Percentiles rank a stretch among this genome's conserved stretches.
Conservation (phyloP, 2,113 vertebrate species). For the Dinomys branickii region DNA sequence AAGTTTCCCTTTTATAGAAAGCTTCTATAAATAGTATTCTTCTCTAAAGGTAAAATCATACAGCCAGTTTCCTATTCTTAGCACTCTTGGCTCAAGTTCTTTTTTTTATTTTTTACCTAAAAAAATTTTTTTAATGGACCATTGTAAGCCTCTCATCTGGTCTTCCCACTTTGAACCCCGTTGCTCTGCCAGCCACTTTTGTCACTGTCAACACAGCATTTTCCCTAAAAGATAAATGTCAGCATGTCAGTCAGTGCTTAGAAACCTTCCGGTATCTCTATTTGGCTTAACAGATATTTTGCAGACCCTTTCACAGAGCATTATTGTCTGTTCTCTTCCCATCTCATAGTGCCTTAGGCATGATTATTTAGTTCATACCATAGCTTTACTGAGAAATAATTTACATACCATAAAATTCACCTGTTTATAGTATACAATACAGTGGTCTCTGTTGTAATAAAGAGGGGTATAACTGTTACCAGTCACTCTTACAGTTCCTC, state of each 20-base stretch:
- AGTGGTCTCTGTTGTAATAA: slow-evolving; percentile 11
- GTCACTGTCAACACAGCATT: not conserved
- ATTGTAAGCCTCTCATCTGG: not conserved
- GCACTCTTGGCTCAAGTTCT: not conserved
- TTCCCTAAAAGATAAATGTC: not conserved
- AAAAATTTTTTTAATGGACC: not conserved
- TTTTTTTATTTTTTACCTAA: not conserved
- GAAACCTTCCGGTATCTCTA: not conserved
- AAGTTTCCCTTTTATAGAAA: not conserved
- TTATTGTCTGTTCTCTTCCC: not conserved
- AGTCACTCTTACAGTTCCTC: not conserved
- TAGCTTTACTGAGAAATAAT: slow-evolving; percentile 4
- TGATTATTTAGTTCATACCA: not conserved
- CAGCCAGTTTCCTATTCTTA: slow-evolving; percentile 14
- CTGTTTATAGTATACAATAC: no score
- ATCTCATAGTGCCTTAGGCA: not conserved
- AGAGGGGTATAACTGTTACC: not conserved
- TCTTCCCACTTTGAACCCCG: not conserved
- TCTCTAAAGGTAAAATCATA: not conserved
- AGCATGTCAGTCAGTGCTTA: not conserved
- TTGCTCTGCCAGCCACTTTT: not conserved
- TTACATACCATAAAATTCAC: not conserved
- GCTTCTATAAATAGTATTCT: slow-evolving; percentile 17
- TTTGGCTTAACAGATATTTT: not conserved
- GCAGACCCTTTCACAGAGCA: not conserved